Evolutionary conservation across 2,888 invertebrate species (phyloP).

Genomic region (Tenthredo mesomela): DNA sequence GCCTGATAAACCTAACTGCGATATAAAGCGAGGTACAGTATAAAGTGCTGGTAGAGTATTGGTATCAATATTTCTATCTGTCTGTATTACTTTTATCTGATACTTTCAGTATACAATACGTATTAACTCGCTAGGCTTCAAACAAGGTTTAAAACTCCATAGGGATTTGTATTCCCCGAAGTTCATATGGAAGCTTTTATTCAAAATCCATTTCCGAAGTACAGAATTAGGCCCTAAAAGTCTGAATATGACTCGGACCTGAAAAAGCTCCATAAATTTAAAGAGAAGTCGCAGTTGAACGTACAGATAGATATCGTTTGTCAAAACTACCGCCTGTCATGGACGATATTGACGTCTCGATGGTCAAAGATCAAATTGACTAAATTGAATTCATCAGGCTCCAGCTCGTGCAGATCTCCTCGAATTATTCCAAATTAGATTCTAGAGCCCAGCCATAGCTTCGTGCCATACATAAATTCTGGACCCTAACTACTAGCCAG

Average conservation of each 20-base stretch:
- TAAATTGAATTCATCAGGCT: conserved; percentile 27
- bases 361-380: conserved; percentile 31
- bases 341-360: neutral
- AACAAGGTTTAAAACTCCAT: neutral
- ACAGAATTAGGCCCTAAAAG: neutral
- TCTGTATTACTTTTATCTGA: neutral
- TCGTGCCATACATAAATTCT: neutral
- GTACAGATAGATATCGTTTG: neutral
- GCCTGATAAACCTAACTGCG: neutral
- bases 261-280: neutral
- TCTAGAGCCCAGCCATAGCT: neutral
- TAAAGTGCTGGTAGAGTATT: neutral
- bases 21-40: neutral
- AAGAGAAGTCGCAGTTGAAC: neutral
- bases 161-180: neutral
- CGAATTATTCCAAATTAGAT: neutral
- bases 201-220: neutral
- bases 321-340: neutral
- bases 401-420: neutral
- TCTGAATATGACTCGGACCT: neutral
- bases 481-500: neutral
- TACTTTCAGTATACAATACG: neutral
- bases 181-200: neutral
- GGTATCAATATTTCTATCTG: neutral
- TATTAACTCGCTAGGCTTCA: neutral